Evolutionary conservation across 1,140 invertebrate species (phyloP).

Genomic region (Gerris buenoi): DNA sequence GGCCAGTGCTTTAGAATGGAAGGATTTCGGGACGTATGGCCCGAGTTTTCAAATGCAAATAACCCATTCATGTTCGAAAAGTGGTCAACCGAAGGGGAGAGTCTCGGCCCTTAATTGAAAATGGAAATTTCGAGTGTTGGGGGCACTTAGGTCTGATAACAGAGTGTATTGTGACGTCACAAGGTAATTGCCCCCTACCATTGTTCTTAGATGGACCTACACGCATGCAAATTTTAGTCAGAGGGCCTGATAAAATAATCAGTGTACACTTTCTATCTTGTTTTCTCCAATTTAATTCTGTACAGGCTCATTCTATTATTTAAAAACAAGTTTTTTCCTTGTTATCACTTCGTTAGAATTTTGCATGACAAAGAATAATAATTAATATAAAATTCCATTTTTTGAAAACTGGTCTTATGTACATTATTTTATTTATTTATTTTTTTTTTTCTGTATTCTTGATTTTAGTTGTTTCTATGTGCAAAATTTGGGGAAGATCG

Average conservation of each 20-base stretch:
- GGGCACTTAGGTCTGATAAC: background rate
- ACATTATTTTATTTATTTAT: too few relatives aligned
- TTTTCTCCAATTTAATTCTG: background rate
- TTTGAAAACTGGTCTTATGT: too few relatives aligned
- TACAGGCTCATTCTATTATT: too few relatives aligned
- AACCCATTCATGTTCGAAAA: background rate
- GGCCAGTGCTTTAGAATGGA: background rate
- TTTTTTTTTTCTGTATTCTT: too few relatives aligned
- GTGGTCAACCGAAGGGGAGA: background rate
- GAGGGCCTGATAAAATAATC: background rate
- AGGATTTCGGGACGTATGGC: background rate
- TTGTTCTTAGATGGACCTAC: background rate
- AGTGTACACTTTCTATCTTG: background rate
- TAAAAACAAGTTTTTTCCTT: too few relatives aligned
- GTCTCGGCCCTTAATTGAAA: background rate
- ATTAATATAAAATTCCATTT: too few relatives aligned
- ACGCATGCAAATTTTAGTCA: background rate
- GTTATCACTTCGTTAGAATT: too few relatives aligned
- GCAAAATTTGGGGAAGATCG: too few relatives aligned
- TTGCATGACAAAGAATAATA: too few relatives aligned
- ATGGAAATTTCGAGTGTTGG: background rate
- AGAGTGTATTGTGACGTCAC: background rate
- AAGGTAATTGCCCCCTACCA: background rate
- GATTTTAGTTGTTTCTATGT: too few relatives aligned
- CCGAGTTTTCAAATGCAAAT: background rate